Evolutionary conservation across 2,113 vertebrate genomes (phyloP).

Genomic region (Trachemys scripta): DNA sequence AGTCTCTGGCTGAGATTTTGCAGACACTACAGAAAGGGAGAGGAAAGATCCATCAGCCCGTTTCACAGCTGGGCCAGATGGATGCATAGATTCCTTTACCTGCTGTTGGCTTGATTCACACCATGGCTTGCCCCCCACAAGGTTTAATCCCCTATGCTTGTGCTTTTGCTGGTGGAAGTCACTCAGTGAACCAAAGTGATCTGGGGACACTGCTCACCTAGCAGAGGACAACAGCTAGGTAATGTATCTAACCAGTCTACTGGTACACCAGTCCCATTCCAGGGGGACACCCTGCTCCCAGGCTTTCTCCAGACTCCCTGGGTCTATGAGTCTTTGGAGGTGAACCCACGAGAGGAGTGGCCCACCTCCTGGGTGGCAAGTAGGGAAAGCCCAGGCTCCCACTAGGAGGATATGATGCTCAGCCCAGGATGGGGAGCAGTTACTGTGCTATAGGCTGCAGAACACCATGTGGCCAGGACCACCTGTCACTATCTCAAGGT

Average conservation of each 20-base stretch:
- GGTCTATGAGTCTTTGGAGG: neutral
- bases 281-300: neutral
- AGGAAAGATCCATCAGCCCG: neutral
- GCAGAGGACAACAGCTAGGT: neutral
- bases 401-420: neutral
- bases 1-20: neutral
- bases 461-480: too few relatives aligned
- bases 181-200: neutral
- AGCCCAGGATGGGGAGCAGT: neutral
- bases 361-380: neutral
- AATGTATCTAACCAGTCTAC: neutral
- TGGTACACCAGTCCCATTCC: neutral
- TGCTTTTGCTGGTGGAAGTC: neutral
- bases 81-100: neutral
- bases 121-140: neutral
- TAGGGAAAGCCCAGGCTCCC: neutral
- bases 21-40: neutral
- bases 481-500: too few relatives aligned
- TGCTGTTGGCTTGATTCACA: neutral
- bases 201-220: neutral
- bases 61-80: neutral
- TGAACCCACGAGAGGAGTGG: neutral
- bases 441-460: neutral
- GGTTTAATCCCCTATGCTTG: neutral
- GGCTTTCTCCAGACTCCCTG: neutral